Percentiles rank a stretch among this genome's conserved stretches.
Evolutionary conservation across 2,888 invertebrate genomes (phyloP).

Genomic region (Torymus texanus): DNA sequence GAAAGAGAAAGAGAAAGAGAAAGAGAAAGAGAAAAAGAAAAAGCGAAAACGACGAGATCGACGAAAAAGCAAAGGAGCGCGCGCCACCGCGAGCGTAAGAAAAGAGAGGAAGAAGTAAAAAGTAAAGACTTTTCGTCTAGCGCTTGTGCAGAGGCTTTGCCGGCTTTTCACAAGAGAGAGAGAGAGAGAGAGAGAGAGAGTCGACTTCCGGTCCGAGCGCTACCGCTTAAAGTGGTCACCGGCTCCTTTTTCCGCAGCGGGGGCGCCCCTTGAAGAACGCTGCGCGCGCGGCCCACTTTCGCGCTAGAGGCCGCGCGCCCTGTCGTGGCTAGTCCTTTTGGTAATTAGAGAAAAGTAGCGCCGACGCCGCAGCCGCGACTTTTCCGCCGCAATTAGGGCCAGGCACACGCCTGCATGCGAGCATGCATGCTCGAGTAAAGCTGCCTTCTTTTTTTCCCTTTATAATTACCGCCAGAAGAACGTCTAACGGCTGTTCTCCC

Average conservation of each 20-base stretch:
- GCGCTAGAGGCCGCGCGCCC: background rate
- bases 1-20: background rate
- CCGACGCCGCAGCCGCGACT: slow-evolving; percentile 6
- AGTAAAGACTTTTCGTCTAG: slow-evolving; percentile 50
- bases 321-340: slow-evolving; percentile 35
- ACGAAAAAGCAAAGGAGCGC: background rate
- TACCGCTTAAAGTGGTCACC: slow-evolving; percentile 56
- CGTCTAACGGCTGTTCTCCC: slow-evolving; percentile 27
- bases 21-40: background rate
- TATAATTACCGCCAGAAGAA: slow-evolving; percentile 28
- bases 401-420: background rate
- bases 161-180: slow-evolving; percentile 55
- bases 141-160: slow-evolving; percentile 47
- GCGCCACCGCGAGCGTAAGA: background rate
- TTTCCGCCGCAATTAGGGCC: slow-evolving; percentile 45
- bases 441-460: slow-evolving; percentile 11
- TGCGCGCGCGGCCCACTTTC: background rate
- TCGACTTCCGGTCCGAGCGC: slow-evolving; percentile 56
- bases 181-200: background rate
- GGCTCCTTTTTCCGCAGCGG: background rate
- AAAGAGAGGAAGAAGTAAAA: slow-evolving; percentile 24
- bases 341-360: slow-evolving; percentile 49
- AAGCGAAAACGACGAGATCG: background rate
- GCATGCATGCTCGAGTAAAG: slow-evolving; percentile 32
- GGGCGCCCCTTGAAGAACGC: background rate